These are phyloP conservation scores for Hemibagrus wyckioides DNA, from an alignment of 2,113 vertebrate species.

Conservation along the genomic window DNA sequence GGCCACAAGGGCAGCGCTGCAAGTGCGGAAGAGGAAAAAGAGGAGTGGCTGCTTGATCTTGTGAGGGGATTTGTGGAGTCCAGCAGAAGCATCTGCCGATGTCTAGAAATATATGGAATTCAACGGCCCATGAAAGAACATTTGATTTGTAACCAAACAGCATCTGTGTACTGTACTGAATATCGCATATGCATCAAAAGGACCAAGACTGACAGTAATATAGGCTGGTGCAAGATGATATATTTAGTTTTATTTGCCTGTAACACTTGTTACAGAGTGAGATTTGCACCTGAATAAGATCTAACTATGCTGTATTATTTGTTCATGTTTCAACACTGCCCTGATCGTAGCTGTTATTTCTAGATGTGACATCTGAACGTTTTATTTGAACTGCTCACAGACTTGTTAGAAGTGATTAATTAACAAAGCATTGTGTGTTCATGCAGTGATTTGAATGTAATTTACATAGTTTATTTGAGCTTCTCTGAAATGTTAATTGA, in stretches of 20 bases:
- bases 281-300: conserved; percentile 56
- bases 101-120: conserved; percentile 3
- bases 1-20: conserved; percentile 93
- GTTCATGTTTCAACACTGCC: not conserved
- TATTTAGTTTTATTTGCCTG: conserved; percentile 42
- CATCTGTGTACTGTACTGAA: conserved; percentile 72
- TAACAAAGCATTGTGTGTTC: conserved; percentile 4
- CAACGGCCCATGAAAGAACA: conserved; percentile 52
- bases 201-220: conserved; percentile 60
- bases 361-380: conserved; percentile 27
- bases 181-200: conserved; percentile 59
- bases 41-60: conserved; percentile 83
- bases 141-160: conserved; percentile 67
- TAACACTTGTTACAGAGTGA: conserved; percentile 40
- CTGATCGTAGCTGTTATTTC: conserved; percentile 15
- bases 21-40: conserved; percentile 92
- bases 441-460: conserved; percentile 13
- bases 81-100: not conserved
- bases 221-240: conserved; percentile 51
- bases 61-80: conserved; percentile 65
- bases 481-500: conserved; percentile 18
- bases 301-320: conserved; percentile 61
- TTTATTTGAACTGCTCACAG: conserved; percentile 21
- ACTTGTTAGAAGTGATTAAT: conserved; percentile 19
- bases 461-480: conserved; percentile 22